phyloP scores from a whole-genome alignment of 30 jellyfish, hydroid and myxozoan genomes.

The Pseudorhiza aurosa region DNA sequence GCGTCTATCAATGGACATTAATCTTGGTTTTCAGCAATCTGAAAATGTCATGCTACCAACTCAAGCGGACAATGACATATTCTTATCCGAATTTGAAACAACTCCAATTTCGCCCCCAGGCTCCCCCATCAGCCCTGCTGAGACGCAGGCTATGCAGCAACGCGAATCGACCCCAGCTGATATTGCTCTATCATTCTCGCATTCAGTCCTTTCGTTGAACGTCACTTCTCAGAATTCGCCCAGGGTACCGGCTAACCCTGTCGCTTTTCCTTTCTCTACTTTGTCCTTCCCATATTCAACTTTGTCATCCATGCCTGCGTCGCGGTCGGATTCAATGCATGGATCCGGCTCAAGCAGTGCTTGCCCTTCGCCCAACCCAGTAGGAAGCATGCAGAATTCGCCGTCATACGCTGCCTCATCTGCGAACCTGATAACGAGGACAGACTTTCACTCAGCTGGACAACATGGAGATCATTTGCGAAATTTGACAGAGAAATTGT shows the following conservation, averaged over 20 bases:
- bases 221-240: conserved; percentile 43
- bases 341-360: conserved; percentile 78
- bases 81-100: conserved; percentile 45
- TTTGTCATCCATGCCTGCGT: conserved; percentile 67
- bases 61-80: conserved; percentile 11
- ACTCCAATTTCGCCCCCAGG: conserved; percentile 91
- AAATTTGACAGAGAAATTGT: conserved; percentile 53
- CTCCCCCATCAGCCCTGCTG: conserved; percentile 76
- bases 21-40: not conserved
- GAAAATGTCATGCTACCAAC: not conserved
- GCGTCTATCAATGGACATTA: not conserved
- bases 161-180: conserved; percentile 14
- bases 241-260: conserved; percentile 20
- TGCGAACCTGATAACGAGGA: not conserved
- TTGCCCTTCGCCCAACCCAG: conserved; percentile 70
- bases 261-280: conserved; percentile 91
- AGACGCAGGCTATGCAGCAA: conserved; percentile 13
- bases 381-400: conserved; percentile 26
- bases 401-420: conserved; percentile 3
- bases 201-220: conserved; percentile 45
- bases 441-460: not conserved
- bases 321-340: conserved; percentile 41
- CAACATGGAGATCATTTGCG: conserved; percentile 51
- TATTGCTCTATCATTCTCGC: conserved; percentile 18
- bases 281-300: conserved; percentile 55